A percentile compares a stretch with the other conserved stretches of the same genome.
Evolutionary conservation across 2,888 invertebrate genomes (phyloP).

Genomic region (Keiferia lycopersicella): DNA sequence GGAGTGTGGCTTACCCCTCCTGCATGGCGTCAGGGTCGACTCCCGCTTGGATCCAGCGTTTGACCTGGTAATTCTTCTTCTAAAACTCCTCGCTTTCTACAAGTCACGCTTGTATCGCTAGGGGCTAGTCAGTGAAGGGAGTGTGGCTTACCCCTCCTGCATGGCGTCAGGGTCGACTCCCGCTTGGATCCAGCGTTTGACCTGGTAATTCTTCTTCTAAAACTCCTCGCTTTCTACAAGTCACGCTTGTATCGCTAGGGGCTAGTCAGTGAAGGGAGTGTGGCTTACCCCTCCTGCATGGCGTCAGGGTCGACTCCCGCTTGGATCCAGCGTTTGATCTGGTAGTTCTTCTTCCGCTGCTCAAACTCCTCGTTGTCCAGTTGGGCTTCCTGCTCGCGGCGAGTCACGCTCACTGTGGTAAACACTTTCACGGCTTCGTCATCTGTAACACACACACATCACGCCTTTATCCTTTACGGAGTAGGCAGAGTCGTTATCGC

Average conservation of each 20-base stretch:
- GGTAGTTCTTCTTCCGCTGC: constrained; percentile 91
- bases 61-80: no score
- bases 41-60: no score
- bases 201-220: constrained; percentile 91
- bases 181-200: constrained; percentile 93
- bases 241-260: no score
- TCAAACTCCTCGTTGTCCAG: constrained; percentile 96
- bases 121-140: no score
- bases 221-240: constrained; percentile 87
- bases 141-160: constrained; percentile 80
- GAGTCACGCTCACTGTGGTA: constrained; percentile 95
- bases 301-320: constrained; percentile 91
- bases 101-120: no score
- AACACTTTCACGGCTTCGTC: constrained; percentile 94
- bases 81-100: background rate
- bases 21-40: no score
- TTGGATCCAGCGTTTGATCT: constrained; percentile 92
- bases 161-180: constrained; percentile 91
- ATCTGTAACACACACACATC: constrained; percentile 76
- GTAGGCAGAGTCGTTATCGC: no score
- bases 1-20: no score
- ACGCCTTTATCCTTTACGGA: no score
- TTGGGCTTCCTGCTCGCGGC: constrained; percentile 95
- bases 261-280: no score
- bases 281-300: constrained; percentile 83